Conservation (phyloP, 2,797 vertebrate species). For the Vireo griseus region DNA sequence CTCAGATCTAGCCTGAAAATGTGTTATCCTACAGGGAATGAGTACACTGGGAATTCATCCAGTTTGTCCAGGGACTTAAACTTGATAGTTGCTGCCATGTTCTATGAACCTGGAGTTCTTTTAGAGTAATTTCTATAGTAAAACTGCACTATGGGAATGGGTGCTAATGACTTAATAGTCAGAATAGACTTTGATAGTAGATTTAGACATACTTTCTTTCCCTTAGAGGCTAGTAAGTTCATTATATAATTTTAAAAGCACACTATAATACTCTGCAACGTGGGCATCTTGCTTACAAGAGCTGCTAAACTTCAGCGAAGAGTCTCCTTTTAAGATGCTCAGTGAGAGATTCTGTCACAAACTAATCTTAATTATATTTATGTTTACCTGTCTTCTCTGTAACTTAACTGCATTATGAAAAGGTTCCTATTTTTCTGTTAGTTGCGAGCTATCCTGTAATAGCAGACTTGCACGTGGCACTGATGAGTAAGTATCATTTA, state of each 20-base stretch:
- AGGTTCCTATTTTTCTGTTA: background rate
- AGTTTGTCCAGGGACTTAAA: background rate
- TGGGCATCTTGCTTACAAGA: background rate
- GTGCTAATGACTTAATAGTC: background rate
- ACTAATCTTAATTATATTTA: background rate
- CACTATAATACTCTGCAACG: background rate
- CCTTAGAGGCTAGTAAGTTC: background rate
- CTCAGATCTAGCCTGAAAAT: background rate
- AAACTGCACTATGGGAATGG: background rate
- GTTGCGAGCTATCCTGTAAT: background rate
- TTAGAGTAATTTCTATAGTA: background rate
- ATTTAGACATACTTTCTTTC: background rate
- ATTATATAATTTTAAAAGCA: background rate
- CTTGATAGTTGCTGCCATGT: fast-evolving
- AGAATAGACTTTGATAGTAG: background rate
- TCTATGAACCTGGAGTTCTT: background rate
- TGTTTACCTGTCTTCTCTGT: background rate
- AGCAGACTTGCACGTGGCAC: background rate
- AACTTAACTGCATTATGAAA: background rate
- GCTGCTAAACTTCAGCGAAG: background rate
- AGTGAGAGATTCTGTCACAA: background rate
- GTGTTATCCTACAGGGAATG: background rate
- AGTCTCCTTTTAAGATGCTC: background rate
- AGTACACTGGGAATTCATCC: background rate
- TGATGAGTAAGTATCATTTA: background rate